phyloP scores from a whole-genome alignment of 2,888 invertebrate genomes.

The Mythimna impura region DNA sequence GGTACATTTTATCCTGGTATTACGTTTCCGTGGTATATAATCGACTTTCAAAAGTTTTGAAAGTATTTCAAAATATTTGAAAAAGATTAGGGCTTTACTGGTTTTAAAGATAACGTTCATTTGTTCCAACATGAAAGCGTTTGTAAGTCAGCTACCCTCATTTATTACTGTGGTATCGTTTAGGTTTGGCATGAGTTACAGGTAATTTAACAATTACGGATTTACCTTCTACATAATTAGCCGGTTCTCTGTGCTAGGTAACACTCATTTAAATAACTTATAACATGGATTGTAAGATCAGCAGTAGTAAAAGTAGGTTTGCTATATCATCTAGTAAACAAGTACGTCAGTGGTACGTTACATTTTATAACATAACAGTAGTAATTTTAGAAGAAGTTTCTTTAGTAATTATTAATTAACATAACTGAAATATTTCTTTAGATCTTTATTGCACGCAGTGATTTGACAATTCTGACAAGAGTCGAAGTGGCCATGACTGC shows the following conservation, averaged over 20 bases:
- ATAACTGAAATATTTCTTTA: no score
- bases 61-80: neutral
- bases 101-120: neutral
- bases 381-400: no score
- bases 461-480: no score
- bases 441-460: no score
- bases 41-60: neutral
- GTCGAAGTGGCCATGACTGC: no score
- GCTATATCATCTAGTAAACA: no score
- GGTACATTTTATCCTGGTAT: neutral
- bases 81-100: neutral
- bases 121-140: conserved; percentile 1
- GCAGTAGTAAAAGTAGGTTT: no score
- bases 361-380: no score
- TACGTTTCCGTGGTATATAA: neutral
- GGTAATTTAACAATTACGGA: conserved; percentile 46
- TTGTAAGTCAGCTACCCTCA: conserved; percentile 17
- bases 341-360: no score
- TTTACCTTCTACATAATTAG: conserved; percentile 43
- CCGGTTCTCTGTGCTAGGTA: conserved; percentile 10
- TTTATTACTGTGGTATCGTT: conserved; percentile 38
- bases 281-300: neutral
- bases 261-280: conserved; percentile 24
- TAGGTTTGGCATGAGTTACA: conserved; percentile 26
- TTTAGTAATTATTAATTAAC: no score